A percentile compares a stretch with the other conserved stretches of the same genome.
Conservation (phyloP, 1,140 invertebrate species). For the Scaptomyza pallida region DNA sequence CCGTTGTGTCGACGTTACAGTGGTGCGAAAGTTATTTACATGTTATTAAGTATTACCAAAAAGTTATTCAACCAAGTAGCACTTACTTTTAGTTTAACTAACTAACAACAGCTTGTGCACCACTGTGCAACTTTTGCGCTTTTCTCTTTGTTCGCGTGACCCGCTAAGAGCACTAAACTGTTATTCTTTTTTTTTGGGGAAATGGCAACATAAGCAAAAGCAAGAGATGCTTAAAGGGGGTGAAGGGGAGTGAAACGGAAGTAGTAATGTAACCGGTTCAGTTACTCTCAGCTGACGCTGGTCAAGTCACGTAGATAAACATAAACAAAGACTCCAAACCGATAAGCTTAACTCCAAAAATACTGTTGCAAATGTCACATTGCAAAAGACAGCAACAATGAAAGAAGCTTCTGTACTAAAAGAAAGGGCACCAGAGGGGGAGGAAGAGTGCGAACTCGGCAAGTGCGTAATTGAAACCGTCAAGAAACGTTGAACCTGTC, state of each 20-base stretch:
- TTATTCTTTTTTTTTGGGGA: constrained; percentile 1
- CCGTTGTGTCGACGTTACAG: constrained; percentile 19
- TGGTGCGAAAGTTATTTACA: not conserved
- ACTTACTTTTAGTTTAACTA: not conserved
- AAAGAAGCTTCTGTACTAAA: constrained; percentile 5
- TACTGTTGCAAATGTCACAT: constrained; percentile 11
- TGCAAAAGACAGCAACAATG: not conserved
- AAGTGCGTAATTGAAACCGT: constrained; percentile 52
- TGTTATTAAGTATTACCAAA: not conserved
- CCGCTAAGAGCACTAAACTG: constrained; percentile 28
- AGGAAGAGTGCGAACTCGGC: too few species aligned
- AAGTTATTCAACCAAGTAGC: not conserved
- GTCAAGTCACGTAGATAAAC: constrained; percentile 48
- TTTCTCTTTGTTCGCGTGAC: constrained; percentile 48
- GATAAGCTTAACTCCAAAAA: constrained; percentile 8
- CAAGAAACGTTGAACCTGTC: constrained; percentile 48
- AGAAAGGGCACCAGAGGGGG: too few species aligned
- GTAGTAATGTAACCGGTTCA: constrained; percentile 30
- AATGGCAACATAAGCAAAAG: constrained; percentile 47
- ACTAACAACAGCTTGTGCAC: constrained; percentile 6
- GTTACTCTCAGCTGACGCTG: constrained; percentile 18
- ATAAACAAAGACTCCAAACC: not conserved
- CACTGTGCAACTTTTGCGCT: constrained; percentile 33
- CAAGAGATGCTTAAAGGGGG: constrained; percentile 29
- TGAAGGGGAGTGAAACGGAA: not conserved